Evolutionary conservation across 2,797 vertebrate species (phyloP).

Genomic region (Microctenopoma steveboyesi): DNA sequence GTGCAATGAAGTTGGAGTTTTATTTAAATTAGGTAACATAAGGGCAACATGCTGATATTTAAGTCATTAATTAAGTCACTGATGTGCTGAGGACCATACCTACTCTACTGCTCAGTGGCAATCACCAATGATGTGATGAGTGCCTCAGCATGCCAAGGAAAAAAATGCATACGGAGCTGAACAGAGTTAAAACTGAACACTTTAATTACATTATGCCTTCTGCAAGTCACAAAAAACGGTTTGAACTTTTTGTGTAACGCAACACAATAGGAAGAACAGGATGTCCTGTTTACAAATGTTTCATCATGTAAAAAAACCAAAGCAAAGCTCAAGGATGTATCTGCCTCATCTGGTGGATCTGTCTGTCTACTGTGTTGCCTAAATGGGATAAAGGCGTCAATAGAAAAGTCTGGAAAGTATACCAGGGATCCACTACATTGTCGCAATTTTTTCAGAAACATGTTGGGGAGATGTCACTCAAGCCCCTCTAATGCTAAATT

Average conservation of each 20-base stretch:
- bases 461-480: not conserved
- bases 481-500: not conserved
- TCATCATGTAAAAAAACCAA: not conserved
- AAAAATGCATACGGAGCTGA: no score
- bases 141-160: not conserved
- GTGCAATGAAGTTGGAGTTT: not conserved
- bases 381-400: not conserved
- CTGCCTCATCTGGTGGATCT: not conserved
- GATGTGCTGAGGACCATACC: slow-evolving; percentile 1
- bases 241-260: not conserved
- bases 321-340: not conserved
- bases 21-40: slow-evolving; percentile 14
- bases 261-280: not conserved
- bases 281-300: not conserved
- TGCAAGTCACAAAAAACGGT: slow-evolving; percentile 1
- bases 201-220: slow-evolving; percentile 20
- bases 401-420: not conserved
- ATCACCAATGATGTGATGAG: not conserved
- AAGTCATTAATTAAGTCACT: slow-evolving; percentile 19
- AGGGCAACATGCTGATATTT: slow-evolving; percentile 17
- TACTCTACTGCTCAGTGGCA: slow-evolving; percentile 1
- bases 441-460: not conserved
- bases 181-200: not conserved
- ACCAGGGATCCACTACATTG: not conserved
- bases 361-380: not conserved